A percentile compares a stretch with the other conserved stretches of the same genome.
These are phyloP conservation scores for Falcaria lacertinaria DNA, from an alignment of 2,888 invertebrate genomes.

Conservation along the genomic window DNA sequence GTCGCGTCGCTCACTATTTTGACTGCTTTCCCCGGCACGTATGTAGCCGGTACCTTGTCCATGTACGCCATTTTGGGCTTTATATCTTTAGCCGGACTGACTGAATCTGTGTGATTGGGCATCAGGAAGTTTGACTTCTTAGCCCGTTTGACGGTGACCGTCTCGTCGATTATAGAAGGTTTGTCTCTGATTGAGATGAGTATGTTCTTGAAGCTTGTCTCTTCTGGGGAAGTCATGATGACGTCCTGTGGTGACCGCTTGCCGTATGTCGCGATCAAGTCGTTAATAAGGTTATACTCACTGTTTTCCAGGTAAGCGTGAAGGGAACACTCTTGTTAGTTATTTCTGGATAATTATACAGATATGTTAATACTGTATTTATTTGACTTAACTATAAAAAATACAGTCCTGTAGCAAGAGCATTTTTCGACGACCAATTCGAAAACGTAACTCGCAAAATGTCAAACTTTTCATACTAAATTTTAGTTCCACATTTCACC, in stretches of 20 bases:
- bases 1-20: conserved; percentile 82
- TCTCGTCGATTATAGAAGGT: conserved; percentile 59
- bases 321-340: conserved; percentile 25
- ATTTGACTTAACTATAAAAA: too few species aligned
- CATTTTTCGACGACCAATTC: too few species aligned
- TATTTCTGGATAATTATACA: conserved; percentile 21
- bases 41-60: conserved; percentile 55
- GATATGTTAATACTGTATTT: conserved; percentile 5
- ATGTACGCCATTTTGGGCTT: conserved; percentile 69
- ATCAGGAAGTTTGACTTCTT: conserved; percentile 58
- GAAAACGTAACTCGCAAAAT: too few species aligned
- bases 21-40: conserved; percentile 86
- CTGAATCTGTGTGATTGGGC: conserved; percentile 54
- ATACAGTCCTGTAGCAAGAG: too few species aligned
- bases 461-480: too few species aligned
- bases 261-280: conserved; percentile 48
- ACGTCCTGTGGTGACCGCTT: conserved; percentile 71
- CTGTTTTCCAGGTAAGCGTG: conserved; percentile 57
- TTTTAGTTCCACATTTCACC: too few species aligned
- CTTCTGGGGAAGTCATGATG: conserved; percentile 70
- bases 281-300: conserved; percentile 68
- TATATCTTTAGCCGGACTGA: conserved; percentile 47
- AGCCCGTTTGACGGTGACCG: conserved; percentile 54
- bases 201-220: conserved; percentile 65
- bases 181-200: conserved; percentile 64